Evolutionary conservation across 2,113 vertebrate species (phyloP).

Genomic region (Sardina pilchardus): DNA sequence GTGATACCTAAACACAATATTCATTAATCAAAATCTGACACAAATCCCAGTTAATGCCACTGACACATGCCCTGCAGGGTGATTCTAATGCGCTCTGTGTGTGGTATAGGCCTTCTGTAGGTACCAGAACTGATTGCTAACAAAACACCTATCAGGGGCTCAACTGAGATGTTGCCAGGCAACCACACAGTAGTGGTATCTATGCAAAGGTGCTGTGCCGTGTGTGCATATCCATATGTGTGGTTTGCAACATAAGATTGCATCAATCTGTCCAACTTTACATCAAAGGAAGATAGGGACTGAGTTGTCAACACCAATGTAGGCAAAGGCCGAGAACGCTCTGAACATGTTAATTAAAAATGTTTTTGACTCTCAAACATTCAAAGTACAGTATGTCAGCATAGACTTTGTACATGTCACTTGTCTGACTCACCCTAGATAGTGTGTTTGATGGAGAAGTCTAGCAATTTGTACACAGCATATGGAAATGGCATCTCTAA

Average conservation of each 20-base stretch:
- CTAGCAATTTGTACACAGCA: background rate
- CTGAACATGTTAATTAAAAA: background rate
- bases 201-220: constrained; percentile 13
- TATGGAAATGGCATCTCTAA: background rate
- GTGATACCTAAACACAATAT: background rate
- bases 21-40: constrained; percentile 3
- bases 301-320: background rate
- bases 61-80: background rate
- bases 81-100: background rate
- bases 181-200: constrained; percentile 46
- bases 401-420: background rate
- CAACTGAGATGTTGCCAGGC: constrained; percentile 56
- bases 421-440: background rate
- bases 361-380: background rate
- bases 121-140: constrained; percentile 4
- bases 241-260: background rate
- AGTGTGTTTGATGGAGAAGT: background rate
- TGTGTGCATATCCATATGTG: background rate
- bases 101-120: background rate
- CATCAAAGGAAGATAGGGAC: background rate
- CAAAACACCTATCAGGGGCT: constrained; percentile 42
- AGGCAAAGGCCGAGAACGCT: background rate
- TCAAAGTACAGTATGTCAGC: background rate
- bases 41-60: background rate
- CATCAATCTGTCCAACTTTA: background rate